Conservation (phyloP, 1,140 invertebrate genomes). For the Drosophila lini region DNA sequence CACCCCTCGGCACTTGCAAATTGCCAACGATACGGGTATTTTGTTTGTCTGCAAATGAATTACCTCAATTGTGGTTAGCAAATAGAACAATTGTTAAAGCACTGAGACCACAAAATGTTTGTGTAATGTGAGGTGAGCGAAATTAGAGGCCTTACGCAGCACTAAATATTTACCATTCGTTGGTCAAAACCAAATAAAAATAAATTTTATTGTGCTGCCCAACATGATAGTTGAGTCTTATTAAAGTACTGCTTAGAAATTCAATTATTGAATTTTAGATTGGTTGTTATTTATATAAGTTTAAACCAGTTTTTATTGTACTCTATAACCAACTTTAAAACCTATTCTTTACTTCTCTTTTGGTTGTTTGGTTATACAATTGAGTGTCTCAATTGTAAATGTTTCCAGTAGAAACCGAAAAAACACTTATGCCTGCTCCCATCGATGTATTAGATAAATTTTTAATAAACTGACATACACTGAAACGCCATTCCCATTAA, state of each 20-base stretch:
- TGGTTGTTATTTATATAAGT: not conserved
- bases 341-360: not conserved
- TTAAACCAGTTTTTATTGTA: not conserved
- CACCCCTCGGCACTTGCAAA: constrained; percentile 21
- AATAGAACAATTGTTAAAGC: constrained; percentile 7
- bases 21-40: constrained; percentile 12
- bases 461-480: not conserved
- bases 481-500: constrained; percentile 27
- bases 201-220: not conserved
- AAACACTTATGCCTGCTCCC: not conserved
- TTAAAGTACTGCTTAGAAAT: not conserved
- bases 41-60: constrained; percentile 18
- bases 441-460: not conserved
- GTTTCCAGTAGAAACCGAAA: not conserved
- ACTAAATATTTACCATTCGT: not conserved
- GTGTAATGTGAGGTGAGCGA: constrained; percentile 1
- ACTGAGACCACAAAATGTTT: not conserved
- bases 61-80: constrained; percentile 13
- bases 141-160: not conserved
- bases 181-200: not conserved
- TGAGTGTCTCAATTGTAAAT: not conserved
- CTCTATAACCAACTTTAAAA: not conserved
- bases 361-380: too few species aligned
- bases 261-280: not conserved
- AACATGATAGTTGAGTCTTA: not conserved